These are phyloP conservation scores for Caenorhabditis sp. DNA, from an alignment of 2,888 invertebrate species.

Conservation along the genomic window DNA sequence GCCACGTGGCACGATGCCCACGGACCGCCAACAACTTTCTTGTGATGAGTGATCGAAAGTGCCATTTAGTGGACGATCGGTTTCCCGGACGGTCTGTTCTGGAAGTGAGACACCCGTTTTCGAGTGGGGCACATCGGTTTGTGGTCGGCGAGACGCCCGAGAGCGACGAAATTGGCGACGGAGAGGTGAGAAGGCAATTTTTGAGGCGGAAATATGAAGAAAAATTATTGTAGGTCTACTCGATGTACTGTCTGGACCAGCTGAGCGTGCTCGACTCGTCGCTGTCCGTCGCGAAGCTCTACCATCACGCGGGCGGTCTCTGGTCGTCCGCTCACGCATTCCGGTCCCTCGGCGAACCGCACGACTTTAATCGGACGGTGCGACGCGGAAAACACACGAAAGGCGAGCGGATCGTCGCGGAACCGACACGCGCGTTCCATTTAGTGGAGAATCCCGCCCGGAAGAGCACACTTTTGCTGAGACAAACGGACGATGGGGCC, in stretches of 20 bases:
- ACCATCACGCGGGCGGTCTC: slow-evolving; percentile 30
- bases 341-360: slow-evolving; percentile 7
- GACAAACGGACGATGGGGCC: slow-evolving; percentile 54
- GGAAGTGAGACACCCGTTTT: slow-evolving; percentile 45
- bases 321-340: slow-evolving; percentile 34
- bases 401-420: background rate
- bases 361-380: slow-evolving; percentile 6
- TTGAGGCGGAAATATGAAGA: background rate
- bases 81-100: slow-evolving; percentile 52
- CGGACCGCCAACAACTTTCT: slow-evolving; percentile 35
- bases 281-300: slow-evolving; percentile 31
- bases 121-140: slow-evolving; percentile 40
- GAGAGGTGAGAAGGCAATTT: slow-evolving; percentile 32
- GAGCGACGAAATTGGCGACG: background rate
- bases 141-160: slow-evolving; percentile 7
- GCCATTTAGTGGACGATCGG: slow-evolving; percentile 64
- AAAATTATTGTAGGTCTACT: slow-evolving; percentile 17
- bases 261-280: slow-evolving; percentile 1
- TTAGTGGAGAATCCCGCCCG: slow-evolving; percentile 13
- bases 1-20: slow-evolving; percentile 37
- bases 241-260: slow-evolving; percentile 43
- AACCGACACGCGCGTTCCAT: slow-evolving; percentile 47
- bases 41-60: slow-evolving; percentile 45
- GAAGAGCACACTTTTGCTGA: slow-evolving; percentile 10
- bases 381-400: slow-evolving; percentile 32